A percentile compares a stretch with the other conserved stretches of the same genome.
Conservation (phyloP, 2,797 vertebrate species). For the Danio albolineatus region DNA sequence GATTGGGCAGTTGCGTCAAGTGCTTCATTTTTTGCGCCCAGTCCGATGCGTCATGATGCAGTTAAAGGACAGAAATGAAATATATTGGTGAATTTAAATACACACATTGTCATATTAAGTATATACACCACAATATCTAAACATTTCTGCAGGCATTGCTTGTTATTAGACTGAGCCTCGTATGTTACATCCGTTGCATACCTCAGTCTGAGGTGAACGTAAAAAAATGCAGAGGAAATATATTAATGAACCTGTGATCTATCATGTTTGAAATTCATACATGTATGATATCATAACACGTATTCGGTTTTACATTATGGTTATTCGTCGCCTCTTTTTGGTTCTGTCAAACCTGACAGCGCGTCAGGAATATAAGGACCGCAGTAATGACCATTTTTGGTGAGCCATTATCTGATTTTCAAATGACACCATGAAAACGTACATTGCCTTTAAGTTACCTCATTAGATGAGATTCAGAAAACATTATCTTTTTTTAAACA, state of each 20-base stretch:
- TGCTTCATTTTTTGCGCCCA: conserved; percentile 34
- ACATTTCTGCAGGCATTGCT: not conserved
- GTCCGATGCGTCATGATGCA: conserved; percentile 54
- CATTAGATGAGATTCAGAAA: no score
- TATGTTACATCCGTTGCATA: no score
- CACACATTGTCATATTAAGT: conserved; percentile 24
- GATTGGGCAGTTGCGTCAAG: conserved; percentile 43
- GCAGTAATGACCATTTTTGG: not conserved
- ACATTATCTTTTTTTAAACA: not conserved
- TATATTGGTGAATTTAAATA: not conserved
- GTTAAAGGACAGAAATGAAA: not conserved
- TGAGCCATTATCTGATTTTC: not conserved
- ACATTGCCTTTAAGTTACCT: not conserved
- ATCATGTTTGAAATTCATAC: not conserved
- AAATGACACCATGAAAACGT: not conserved
- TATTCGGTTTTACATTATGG: not conserved
- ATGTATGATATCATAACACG: not conserved
- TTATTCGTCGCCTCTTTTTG: not conserved
- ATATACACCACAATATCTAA: not conserved
- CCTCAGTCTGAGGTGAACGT: not conserved
- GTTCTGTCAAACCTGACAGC: not conserved
- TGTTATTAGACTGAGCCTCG: not conserved
- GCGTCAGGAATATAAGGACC: not conserved
- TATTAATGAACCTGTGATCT: not conserved
- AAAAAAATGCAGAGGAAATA: not conserved